Percentiles rank a stretch among this genome's conserved stretches.
Conservation (phyloP, 1,140 invertebrate genomes). For the Heliothis subflexa region DNA sequence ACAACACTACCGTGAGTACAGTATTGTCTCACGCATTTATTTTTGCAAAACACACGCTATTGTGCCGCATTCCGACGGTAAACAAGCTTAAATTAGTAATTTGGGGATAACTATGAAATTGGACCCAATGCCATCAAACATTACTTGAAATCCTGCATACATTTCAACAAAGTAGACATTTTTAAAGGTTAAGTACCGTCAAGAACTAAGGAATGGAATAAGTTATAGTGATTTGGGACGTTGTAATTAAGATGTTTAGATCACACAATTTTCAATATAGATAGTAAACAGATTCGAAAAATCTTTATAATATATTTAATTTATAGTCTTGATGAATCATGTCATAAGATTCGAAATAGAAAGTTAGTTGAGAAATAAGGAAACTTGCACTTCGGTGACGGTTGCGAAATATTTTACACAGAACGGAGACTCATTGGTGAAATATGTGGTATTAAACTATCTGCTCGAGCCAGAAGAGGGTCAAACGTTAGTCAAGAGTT, state of each 20-base stretch:
- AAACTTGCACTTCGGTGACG: not conserved
- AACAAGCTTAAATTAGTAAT: not conserved
- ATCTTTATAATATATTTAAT: too few species aligned
- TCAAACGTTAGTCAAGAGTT: conserved; percentile 7
- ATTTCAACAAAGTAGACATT: too few species aligned
- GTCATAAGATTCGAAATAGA: not conserved
- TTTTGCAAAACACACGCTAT: not conserved
- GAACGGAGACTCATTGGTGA: not conserved
- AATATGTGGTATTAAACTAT: conserved; percentile 15
- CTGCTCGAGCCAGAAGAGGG: not conserved
- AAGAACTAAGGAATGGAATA: too few species aligned
- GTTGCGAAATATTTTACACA: not conserved
- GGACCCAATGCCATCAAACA: not conserved
- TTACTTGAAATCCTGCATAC: not conserved
- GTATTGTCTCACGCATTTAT: not conserved
- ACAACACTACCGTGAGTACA: not conserved
- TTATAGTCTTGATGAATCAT: too few species aligned
- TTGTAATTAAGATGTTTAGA: too few species aligned
- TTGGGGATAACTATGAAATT: conserved; percentile 3
- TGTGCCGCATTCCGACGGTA: not conserved
- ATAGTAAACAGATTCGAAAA: too few species aligned
- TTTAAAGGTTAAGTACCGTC: too few species aligned
- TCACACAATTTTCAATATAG: too few species aligned
- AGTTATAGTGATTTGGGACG: too few species aligned
- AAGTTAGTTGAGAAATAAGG: not conserved